These are phyloP conservation scores for Dichetophora obliterata DNA, from an alignment of 2,888 invertebrate genomes.

Conservation along the genomic window DNA sequence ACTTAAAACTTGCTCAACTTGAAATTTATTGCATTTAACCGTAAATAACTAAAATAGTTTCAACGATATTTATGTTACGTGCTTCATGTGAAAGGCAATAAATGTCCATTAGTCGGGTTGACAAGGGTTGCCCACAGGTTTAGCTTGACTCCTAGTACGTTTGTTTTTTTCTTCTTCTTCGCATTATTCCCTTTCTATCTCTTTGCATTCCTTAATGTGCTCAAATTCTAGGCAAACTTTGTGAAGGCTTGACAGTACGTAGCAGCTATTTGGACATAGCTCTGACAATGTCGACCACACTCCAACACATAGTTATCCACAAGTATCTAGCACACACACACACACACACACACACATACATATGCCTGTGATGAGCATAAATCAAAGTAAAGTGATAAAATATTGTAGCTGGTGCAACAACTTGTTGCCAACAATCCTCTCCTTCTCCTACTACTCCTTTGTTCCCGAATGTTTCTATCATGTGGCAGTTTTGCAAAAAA, in stretches of 20 bases:
- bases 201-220: background rate
- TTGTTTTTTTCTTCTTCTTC: background rate
- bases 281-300: constrained; percentile 17
- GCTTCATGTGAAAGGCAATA: constrained; percentile 10
- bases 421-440: no score
- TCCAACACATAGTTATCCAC: background rate
- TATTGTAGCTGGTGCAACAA: no score
- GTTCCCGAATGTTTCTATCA: no score
- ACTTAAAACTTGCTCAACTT: background rate
- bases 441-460: no score
- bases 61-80: no score
- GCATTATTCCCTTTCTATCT: no score
- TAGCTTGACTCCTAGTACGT: background rate
- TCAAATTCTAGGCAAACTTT: constrained; percentile 6
- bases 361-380: constrained; percentile 19
- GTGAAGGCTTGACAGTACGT: constrained; percentile 20
- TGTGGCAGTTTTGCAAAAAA: no score
- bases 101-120: constrained; percentile 24
- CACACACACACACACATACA: background rate
- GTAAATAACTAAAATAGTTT: background rate
- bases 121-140: constrained; percentile 16
- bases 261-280: background rate
- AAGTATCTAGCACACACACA: background rate
- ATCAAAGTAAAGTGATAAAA: background rate
- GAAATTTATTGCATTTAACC: background rate